phyloP scores from a whole-genome alignment of 2,888 invertebrate genomes.

The Mesorhabditis spiculigera region DNA sequence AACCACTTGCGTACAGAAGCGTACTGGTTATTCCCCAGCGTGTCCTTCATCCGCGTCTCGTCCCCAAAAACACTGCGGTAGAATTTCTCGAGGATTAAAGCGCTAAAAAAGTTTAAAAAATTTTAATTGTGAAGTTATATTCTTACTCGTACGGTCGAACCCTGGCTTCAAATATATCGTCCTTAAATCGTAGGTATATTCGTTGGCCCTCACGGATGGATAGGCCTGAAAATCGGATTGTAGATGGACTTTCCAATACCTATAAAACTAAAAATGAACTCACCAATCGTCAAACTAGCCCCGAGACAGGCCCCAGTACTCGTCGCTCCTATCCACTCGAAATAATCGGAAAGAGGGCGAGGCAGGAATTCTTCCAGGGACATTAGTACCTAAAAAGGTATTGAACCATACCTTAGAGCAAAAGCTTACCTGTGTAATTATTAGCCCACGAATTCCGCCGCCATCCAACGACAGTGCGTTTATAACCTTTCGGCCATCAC shows the following conservation, averaged over 20 bases:
- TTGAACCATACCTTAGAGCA: neutral
- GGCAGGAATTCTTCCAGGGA: neutral
- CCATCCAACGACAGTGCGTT: neutral
- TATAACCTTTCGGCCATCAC: neutral
- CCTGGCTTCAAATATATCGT: neutral
- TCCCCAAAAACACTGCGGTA: neutral
- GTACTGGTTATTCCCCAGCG: neutral
- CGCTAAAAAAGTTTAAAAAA: neutral
- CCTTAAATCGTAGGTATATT: neutral
- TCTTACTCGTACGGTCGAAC: slow-evolving; percentile 1
- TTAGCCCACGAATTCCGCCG: neutral
- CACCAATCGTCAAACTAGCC: neutral
- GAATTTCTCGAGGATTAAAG: neutral
- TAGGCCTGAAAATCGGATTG: neutral
- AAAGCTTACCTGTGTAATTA: neutral
- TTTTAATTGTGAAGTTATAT: too few species aligned
- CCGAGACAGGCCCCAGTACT: neutral
- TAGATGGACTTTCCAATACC: neutral
- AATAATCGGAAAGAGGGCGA: neutral
- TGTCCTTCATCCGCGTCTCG: neutral
- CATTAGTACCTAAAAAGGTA: neutral
- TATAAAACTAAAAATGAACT: neutral
- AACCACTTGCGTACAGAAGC: neutral
- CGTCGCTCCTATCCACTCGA: neutral
- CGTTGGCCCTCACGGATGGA: neutral